These are phyloP conservation scores for Drosophila fuyamai DNA, from an alignment of 1,140 invertebrate species.

Conservation along the genomic window DNA sequence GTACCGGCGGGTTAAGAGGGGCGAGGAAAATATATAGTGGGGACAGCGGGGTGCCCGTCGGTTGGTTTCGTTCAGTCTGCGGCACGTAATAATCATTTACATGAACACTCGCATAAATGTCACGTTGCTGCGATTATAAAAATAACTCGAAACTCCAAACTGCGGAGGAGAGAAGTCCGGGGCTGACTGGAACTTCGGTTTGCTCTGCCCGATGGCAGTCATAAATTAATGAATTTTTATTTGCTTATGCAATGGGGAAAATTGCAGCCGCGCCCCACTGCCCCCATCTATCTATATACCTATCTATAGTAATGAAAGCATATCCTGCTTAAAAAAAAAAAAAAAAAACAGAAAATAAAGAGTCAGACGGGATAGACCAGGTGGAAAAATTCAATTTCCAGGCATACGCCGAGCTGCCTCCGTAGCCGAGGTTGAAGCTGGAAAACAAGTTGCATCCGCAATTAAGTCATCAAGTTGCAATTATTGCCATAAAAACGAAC, in stretches of 20 bases:
- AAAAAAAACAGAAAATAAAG: constrained; percentile 1
- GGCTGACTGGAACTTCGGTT: constrained; percentile 23
- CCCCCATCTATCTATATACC: constrained; percentile 18
- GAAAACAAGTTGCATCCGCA: constrained; percentile 83
- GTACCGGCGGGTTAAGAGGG: background rate
- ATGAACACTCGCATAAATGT: constrained; percentile 83
- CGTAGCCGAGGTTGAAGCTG: constrained; percentile 40
- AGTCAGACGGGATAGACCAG: constrained; percentile 55
- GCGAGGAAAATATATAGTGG: constrained; percentile 6
- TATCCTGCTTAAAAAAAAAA: constrained; percentile 73
- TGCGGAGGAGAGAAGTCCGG: constrained; percentile 7
- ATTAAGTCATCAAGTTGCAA: constrained; percentile 84
- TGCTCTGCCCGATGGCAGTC: constrained; percentile 67
- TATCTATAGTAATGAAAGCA: constrained; percentile 80
- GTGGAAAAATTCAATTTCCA: constrained; percentile 83
- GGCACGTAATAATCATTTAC: constrained; percentile 82
- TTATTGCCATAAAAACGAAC: constrained; percentile 84
- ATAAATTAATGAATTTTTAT: constrained; percentile 83
- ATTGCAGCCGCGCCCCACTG: constrained; percentile 48
- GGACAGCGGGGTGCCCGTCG: constrained; percentile 28
- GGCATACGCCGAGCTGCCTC: constrained; percentile 36
- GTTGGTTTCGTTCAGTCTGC: constrained; percentile 44
- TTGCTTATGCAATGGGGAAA: constrained; percentile 80
- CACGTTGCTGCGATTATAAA: constrained; percentile 80
- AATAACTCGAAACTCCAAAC: constrained; percentile 78